Base-by-base conservation (phyloP, 1,140 invertebrate species). In the Octopus sinensis region DNA sequence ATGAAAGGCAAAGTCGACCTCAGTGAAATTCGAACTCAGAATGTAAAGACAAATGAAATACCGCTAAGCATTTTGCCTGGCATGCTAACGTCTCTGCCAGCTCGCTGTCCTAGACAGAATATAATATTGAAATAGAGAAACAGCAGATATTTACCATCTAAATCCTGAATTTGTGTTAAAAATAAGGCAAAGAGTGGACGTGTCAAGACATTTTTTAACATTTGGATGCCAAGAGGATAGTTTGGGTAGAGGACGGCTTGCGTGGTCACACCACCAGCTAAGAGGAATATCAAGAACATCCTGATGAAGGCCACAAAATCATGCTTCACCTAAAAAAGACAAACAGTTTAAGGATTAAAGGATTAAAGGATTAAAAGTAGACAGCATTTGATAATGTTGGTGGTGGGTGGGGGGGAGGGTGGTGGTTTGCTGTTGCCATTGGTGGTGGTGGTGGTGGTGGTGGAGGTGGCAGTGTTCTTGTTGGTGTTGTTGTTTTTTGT, bases 301-400 rank as follows among this genome's bases (percentile, higher is more conserved):
- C 89, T 84, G 75, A 92, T 87, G 85, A 91, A 92, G 52, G 90
- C 88, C 13, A 90, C 83, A 85, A 92, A 91, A 84, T 92, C 91
- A 78, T 90, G 86, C 30, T 87, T 85, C 6, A 90, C 87, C 90
- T 91, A 80, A 4, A 85, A 84, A 54, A 73, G 13, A 73, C 13
- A 73, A 13, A 73, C 68, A 43, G 30, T 43, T 43, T 43, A 43
- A 43, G 30, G 30, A 43, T 43, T 43, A 51, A 12, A 12, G 4
- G 13, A 43, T 77, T 43, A 23, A 77, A 77, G 76, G 54, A 17
- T n/a, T 54, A 53, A 54, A 54, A 79, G 51, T 1, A 56, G 4
- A 76, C n/a, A 68, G 10, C 10, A 68, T 10, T 10, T 10, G n/a
- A 12, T 68, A 68, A 68, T 68, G 4, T 13, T n/a, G n/a, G n/a